Conservation (phyloP, 1,140 invertebrate genomes). For the Anastatus disparis region DNA sequence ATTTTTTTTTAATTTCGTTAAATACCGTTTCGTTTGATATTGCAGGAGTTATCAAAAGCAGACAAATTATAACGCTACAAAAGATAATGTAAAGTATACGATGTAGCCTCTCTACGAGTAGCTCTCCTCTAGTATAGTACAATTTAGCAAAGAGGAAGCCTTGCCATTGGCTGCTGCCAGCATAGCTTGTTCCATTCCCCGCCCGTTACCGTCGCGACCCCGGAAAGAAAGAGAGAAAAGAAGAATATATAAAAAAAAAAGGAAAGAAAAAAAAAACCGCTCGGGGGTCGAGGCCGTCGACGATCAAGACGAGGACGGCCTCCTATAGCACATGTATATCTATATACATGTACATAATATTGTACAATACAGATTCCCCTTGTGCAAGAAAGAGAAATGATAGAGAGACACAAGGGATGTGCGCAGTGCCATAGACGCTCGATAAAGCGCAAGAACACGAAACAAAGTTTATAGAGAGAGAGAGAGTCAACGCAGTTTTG, state of each 20-base stretch:
- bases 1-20: too few species aligned
- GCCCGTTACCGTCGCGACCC: too few species aligned
- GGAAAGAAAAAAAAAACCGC: background rate
- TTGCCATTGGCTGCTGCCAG: background rate
- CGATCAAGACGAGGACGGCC: background rate
- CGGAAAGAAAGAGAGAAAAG: too few species aligned
- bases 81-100: background rate
- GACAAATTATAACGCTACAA: background rate
- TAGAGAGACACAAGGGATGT: background rate
- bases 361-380: background rate
- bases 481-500: too few species aligned
- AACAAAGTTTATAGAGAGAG: too few species aligned
- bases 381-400: constrained; percentile 27
- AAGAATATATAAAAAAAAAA: too few species aligned
- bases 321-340: too few species aligned
- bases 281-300: background rate
- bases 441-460: constrained; percentile 16
- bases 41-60: background rate
- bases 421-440: constrained; percentile 5
- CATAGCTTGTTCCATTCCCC: too few species aligned
- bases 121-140: background rate
- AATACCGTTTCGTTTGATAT: too few species aligned
- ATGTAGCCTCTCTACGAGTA: background rate
- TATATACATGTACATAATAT: background rate
- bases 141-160: background rate